Evolutionary conservation across 2,888 invertebrate species (phyloP), one percentile per base, ranked within the genome.

Genomic region (Pachliopta kotzebuea): DNA sequence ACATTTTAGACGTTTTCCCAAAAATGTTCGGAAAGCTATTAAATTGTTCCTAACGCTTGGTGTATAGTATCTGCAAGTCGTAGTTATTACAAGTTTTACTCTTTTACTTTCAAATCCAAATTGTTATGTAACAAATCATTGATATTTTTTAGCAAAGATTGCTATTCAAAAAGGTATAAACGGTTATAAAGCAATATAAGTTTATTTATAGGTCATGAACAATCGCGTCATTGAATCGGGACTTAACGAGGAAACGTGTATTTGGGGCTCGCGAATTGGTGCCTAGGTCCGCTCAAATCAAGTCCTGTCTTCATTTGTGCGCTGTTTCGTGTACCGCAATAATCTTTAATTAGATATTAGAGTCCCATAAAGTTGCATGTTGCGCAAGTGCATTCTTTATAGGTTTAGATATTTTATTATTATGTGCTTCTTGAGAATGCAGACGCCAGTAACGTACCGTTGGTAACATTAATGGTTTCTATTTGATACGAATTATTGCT

Each of bases 231-330:
- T 21, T 52, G 50, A 49, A 29, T 62, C 9, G 31, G 23, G 53
- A 55, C 70, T 78, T 82, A 83, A 83, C 81, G 76, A 85, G 87
- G 86, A 86, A 80, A 80, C 72, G 72, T 74, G 75, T 76, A 85
- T 86, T 86, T 84, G 80, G 86, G 79, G 73, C 83, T 78, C 75
- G 77, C 75, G 77, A 79, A 82, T 80, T 80, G 80, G 78, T 81
- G 77, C 75, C 76, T 74, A 74, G 75, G 74, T 73, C 66, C 70
- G 67, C 65, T 58, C 54, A 65, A 60, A 59, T 56, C 55, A 37
- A 62, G 59, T 63, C 26, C 53, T 42, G 56, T 63, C 56, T 67
- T 59, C 23, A 56, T n/a, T 54, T 52, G 21, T 52, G 29, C 52
- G 56, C 42, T 37, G 61, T 50, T 60, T 56, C 37, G 45, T 52